Evolutionary conservation across 2,113 vertebrate genomes (phyloP).

Genomic region (Okapia johnstoni): DNA sequence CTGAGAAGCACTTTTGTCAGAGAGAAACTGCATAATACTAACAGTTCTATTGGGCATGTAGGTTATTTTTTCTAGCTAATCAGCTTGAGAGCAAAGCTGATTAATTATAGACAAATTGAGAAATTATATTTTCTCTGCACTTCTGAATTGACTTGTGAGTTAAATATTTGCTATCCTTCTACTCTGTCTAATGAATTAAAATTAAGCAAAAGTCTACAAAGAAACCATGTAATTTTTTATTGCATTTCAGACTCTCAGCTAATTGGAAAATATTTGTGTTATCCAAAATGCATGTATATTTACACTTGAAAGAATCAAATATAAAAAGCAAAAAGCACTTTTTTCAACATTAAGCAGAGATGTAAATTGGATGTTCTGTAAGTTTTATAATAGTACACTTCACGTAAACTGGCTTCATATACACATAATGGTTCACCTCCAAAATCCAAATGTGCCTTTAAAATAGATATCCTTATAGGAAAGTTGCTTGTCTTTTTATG

Average conservation of each 20-base stretch:
- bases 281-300: not conserved
- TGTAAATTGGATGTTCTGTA: not conserved
- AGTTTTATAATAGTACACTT: not conserved
- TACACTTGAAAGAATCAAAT: constrained; percentile 5
- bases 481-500: constrained; percentile 66
- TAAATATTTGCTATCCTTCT: constrained; percentile 41
- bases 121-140: not conserved
- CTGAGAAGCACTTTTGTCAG: not conserved
- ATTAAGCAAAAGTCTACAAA: not conserved
- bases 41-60: not conserved
- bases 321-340: not conserved
- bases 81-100: not conserved
- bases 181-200: not conserved
- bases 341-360: constrained; percentile 10
- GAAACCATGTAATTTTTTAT: not conserved
- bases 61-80: not conserved
- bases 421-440: not conserved
- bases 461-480: constrained; percentile 7
- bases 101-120: constrained; percentile 3
- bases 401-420: not conserved
- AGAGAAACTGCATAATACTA: not conserved
- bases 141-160: not conserved
- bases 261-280: constrained; percentile 36
- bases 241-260: constrained; percentile 11
- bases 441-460: not conserved